Evolutionary conservation across 2,888 invertebrate species (phyloP), one percentile per base, ranked within the genome.

Genomic region (Noctua janthina): DNA sequence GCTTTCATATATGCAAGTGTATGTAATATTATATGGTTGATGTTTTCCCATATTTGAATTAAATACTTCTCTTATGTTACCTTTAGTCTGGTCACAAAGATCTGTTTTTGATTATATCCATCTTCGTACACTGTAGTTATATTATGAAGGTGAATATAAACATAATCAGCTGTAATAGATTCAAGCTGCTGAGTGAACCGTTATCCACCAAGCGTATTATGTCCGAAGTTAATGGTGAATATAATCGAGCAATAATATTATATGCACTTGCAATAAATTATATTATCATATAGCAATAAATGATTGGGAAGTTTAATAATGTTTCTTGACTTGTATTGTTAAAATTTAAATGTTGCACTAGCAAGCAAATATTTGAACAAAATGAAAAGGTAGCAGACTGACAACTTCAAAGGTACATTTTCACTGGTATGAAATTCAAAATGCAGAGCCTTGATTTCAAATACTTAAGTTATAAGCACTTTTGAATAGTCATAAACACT

Each of bases 221-320:
- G 39, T 11, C 39, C 23, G 46, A 2, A 67, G n/a, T 43, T n/a
- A n/a, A 46, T 23, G 1, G 10, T 46, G n/a, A 68, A 68, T 46
- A n/a, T n/a, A n/a, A 76, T 54, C 56, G 10, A 10, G 23, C n/a
- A 35, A 70, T 74, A 74, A 79, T 79, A 77, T 82, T 70, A 70
- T 70, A 81, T 76, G 81, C 78, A 77, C 79, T 85, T 79, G 85
- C 79, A 89, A 46, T 66, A 77, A 83, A 74, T 82, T 73, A 81
- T 87, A 78, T 82, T 87, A 85, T 76, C 73, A 81, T 20, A 81
- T 84, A 89, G 85, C 88, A 90, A 89, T 89, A 87, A 79, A 88
- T 91, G 86, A 87, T 91, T 91, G 91, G 90, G 91, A 91, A 87
- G 89, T 89, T 81, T 79, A 86, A 72, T 74, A 80, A 74, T 46